Conservation (phyloP, 2,113 vertebrate species). For the Oriolus oriolus region DNA sequence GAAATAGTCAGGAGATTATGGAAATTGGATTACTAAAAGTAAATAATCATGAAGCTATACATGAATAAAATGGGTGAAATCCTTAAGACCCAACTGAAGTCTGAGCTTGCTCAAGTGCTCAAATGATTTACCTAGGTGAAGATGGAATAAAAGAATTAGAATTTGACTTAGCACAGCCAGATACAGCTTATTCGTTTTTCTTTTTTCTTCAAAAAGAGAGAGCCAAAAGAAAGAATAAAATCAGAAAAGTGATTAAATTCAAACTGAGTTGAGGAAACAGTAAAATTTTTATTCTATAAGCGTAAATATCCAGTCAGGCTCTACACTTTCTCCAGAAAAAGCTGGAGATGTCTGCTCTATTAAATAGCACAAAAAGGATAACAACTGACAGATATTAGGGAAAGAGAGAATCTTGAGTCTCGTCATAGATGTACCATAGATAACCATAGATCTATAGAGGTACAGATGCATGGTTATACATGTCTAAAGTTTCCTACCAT, state of each 20-base stretch:
- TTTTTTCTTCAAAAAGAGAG: background rate
- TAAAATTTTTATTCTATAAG: background rate
- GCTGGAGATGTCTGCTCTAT: background rate
- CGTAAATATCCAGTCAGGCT: background rate
- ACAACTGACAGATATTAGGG: background rate
- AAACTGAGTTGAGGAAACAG: background rate
- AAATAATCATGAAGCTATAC: background rate
- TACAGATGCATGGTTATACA: background rate
- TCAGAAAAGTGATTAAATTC: background rate
- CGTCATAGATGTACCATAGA: background rate
- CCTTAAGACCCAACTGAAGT: background rate
- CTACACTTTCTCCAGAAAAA: background rate
- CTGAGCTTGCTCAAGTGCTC: background rate
- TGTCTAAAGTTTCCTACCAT: background rate
- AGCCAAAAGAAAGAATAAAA: background rate
- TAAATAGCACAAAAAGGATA: background rate
- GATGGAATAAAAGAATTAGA: background rate
- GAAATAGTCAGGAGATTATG: background rate
- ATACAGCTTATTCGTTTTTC: background rate
- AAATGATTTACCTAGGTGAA: background rate
- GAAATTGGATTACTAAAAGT: background rate
- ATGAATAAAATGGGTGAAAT: background rate
- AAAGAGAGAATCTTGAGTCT: background rate
- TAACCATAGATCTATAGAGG: background rate
- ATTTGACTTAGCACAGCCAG: background rate